These are phyloP conservation scores for Enteromius radiatus DNA, from an alignment of 2,797 vertebrate species.

Conservation along the genomic window DNA sequence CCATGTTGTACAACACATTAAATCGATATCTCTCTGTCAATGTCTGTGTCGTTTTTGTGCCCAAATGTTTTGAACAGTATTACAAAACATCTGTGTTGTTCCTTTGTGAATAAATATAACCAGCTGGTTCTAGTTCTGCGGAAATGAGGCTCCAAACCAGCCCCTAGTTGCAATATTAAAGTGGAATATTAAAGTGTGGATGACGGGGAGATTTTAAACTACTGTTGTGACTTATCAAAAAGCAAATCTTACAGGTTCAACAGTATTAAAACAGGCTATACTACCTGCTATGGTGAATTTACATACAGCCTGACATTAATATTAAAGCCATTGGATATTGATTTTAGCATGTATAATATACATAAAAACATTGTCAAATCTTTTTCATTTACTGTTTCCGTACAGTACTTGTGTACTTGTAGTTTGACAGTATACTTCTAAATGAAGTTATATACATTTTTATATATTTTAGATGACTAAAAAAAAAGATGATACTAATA, in stretches of 20 bases:
- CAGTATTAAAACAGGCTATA: not conserved
- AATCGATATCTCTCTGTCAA: not conserved
- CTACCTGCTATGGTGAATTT: not conserved
- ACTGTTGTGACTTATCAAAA: not conserved
- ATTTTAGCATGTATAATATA: too few relatives aligned
- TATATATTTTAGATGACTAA: not conserved
- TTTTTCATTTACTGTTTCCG: not conserved
- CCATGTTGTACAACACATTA: not conserved
- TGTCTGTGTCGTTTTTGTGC: not conserved
- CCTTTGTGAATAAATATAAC: not conserved
- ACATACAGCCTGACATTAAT: not conserved
- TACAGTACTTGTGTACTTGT: not conserved
- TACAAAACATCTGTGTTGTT: not conserved
- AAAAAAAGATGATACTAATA: not conserved
- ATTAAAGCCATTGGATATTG: not conserved
- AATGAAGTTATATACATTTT: not conserved
- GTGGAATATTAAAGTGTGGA: not conserved
- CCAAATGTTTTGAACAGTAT: not conserved
- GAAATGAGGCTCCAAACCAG: not conserved
- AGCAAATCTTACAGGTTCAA: not conserved
- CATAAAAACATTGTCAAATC: not conserved
- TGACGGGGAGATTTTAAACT: not conserved
- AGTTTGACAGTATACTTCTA: not conserved
- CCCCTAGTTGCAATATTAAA: not conserved
- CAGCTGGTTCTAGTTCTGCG: not conserved